Conservation (phyloP, 2,797 vertebrate species). For the Acipenser ruthenus region DNA sequence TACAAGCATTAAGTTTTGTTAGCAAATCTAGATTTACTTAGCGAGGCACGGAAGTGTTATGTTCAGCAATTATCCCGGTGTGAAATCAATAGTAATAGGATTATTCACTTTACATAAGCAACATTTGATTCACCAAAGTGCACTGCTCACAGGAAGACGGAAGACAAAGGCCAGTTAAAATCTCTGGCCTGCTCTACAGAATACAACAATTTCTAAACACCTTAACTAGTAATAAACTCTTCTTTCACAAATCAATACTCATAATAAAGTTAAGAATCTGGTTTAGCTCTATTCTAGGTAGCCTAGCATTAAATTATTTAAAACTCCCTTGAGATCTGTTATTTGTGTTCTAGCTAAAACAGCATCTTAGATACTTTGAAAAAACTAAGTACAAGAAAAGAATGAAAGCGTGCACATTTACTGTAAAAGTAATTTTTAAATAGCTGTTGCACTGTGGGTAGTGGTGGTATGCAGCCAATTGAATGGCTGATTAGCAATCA, state of each 20-base stretch:
- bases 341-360: no score
- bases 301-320: no score
- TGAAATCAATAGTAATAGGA: slow-evolving; percentile 1
- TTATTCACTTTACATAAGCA: slow-evolving; percentile 6
- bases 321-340: no score
- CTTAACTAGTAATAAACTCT: neutral
- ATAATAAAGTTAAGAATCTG: neutral
- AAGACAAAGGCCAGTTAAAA: neutral
- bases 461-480: no score
- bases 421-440: no score
- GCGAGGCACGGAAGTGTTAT: neutral
- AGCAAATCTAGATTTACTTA: neutral
- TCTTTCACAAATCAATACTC: neutral
- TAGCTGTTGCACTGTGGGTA: no score
- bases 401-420: no score
- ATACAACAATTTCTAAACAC: neutral
- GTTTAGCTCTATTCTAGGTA: neutral
- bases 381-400: no score
- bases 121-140: neutral
- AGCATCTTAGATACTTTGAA: no score
- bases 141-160: neutral
- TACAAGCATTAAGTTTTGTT: neutral
- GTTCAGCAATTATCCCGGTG: neutral
- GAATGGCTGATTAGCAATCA: no score
- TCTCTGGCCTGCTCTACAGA: neutral